Conservation (phyloP, 2,888 invertebrate genomes). For the Zonitis immaculata region DNA sequence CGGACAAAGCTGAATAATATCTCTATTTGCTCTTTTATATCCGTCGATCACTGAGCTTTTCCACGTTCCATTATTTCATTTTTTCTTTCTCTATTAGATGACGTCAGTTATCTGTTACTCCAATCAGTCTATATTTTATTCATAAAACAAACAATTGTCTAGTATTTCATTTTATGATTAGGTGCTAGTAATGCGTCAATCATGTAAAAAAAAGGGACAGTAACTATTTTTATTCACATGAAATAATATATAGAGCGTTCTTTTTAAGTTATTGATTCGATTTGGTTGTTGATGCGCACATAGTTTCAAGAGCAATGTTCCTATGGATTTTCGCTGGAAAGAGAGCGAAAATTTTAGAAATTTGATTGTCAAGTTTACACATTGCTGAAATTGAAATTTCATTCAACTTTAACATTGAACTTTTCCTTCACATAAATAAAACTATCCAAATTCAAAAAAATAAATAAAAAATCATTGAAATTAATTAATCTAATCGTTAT, state of each 20-base stretch:
- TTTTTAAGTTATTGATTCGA: background rate
- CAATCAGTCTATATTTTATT: no score
- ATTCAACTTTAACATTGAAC: conserved; percentile 7
- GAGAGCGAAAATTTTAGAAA: conserved; percentile 5
- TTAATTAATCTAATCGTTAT: no score
- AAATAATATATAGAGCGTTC: background rate
- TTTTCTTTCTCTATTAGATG: no score
- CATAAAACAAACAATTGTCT: no score
- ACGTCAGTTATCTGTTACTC: no score
- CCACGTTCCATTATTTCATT: no score
- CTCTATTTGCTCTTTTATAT: background rate
- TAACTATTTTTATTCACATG: background rate
- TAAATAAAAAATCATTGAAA: no score
- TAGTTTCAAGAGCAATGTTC: background rate
- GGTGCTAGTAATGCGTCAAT: background rate
- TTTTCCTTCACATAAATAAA: background rate
- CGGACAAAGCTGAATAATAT: background rate
- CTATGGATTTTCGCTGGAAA: background rate
- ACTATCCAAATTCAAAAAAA: no score
- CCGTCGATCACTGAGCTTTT: no score
- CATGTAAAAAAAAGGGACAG: no score
- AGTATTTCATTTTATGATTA: no score
- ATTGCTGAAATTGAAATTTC: conserved; percentile 19
- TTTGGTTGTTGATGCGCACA: background rate
- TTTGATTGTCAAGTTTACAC: conserved; percentile 22